phyloP scores from a whole-genome alignment of 2,113 vertebrate species.

The Oriolus oriolus region DNA sequence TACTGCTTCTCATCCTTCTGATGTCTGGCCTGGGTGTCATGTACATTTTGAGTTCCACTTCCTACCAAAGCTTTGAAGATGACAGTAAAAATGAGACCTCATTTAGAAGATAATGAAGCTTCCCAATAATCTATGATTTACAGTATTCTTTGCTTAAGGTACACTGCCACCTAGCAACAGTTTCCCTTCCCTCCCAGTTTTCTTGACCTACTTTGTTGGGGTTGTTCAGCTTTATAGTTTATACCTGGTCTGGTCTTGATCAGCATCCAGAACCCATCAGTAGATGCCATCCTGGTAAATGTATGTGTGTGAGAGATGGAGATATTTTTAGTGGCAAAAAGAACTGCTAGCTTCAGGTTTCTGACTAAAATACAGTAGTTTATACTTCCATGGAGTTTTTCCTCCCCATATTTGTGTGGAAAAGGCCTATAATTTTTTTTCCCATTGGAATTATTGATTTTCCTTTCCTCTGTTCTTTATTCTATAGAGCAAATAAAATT shows the following conservation, averaged over 20 bases:
- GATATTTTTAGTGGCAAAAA: neutral
- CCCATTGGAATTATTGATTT: neutral
- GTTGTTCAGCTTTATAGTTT: neutral
- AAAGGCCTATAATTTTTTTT: neutral
- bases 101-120: slow-evolving; percentile 2
- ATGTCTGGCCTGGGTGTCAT: neutral
- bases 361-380: neutral
- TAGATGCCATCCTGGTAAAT: neutral
- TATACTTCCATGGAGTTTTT: neutral
- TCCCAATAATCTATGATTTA: neutral
- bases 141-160: slow-evolving; percentile 59
- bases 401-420: neutral
- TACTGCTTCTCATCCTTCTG: neutral
- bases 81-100: neutral
- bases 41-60: neutral
- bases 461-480: neutral
- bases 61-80: neutral
- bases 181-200: slow-evolving; percentile 26
- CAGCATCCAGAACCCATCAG: neutral
- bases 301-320: neutral
- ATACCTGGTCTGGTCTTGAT: slow-evolving; percentile 19
- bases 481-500: neutral
- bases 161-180: slow-evolving; percentile 68
- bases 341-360: neutral
- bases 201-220: slow-evolving; percentile 40